Evolutionary conservation across 35 echinoderm and acorn worm species (phyloP), one percentile per base, ranked within the genome.

Genomic region (Holothuria glaberrima): DNA sequence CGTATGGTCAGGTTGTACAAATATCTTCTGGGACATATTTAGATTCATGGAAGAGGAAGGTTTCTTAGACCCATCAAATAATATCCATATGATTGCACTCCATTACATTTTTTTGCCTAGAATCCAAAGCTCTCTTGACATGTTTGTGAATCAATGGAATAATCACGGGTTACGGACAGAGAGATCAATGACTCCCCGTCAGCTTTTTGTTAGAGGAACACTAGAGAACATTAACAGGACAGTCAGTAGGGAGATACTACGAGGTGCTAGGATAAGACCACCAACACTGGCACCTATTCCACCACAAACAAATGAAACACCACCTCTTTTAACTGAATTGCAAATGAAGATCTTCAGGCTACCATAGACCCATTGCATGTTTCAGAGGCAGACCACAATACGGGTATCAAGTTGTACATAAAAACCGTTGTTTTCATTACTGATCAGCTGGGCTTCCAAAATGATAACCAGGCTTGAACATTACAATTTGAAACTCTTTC

Each of bases 1-100:
- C 48, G 12, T 91, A 27, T 90, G 89, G 81, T 58, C 83, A 63
- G 88, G 88, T 10, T 78, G 48, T 56, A 94, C 54, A 59, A 90
- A 94, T 87, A 1, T 91, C 20, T 94, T 24, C 68, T 91, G 86
- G 35, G 82, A 90, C 21, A 22, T 94, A 6, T 94, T 94, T 91
- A 33, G 74, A 28, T 90, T 84, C 56, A 48, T 86, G 36, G 78
- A 90, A 63, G 26, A 29, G 33, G 56, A 58, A 13, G 61, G 52
- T 41, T 20, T 45, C 5, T 80, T 89, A 19, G 77, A 86, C 86
- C 24, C 64, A 13, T 44, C 90, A 50, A 94, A 90, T 75, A 81
- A 65, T 25, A 29, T 70, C 20, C 75, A 94, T 9, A 60, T 91
- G 22, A 91, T 64, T 78, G 88, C 88, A 22, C 50, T 94, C 18